Percentiles rank a stretch among this genome's conserved stretches.
These are phyloP conservation scores for Steinernema carpocapsae DNA, from an alignment of 2,888 invertebrate genomes.

Conservation along the genomic window DNA sequence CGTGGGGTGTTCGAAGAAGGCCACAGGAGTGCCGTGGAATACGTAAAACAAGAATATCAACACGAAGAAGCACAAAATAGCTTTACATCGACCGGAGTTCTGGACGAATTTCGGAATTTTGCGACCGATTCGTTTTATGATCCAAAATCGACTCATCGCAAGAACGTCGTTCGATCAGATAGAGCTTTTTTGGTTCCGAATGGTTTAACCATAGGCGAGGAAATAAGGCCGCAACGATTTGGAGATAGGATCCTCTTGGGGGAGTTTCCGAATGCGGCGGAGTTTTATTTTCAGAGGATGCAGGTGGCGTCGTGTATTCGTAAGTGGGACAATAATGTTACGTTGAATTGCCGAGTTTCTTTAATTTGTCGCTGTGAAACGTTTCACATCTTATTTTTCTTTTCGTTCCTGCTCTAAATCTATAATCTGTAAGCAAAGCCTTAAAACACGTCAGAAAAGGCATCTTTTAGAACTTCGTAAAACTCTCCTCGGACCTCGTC, in stretches of 20 bases:
- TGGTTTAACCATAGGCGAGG: too few species aligned
- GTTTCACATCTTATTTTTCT: too few species aligned
- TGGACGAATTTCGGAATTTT: too few species aligned
- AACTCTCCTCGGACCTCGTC: neutral
- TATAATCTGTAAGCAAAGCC: neutral
- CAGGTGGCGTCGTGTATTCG: neutral
- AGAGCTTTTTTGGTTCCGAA: too few species aligned
- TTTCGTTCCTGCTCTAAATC: too few species aligned
- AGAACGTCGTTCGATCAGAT: too few species aligned
- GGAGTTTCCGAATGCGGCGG: conserved; percentile 30
- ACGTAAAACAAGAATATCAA: neutral
- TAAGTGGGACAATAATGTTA: too few species aligned
- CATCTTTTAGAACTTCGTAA: neutral
- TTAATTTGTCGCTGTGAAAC: too few species aligned
- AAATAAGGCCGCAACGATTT: conserved; percentile 10
- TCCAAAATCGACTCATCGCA: too few species aligned
- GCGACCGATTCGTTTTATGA: too few species aligned
- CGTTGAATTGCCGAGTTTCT: too few species aligned
- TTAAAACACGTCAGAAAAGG: neutral
- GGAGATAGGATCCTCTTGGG: neutral
- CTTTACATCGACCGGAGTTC: neutral
- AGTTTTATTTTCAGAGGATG: conserved; percentile 34
- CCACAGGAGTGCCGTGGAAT: neutral
- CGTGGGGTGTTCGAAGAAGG: neutral
- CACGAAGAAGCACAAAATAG: neutral